Evolutionary conservation across 2,797 vertebrate genomes (phyloP), one percentile per base, ranked within the genome.

Genomic region (Uromys caudimaculatus): DNA sequence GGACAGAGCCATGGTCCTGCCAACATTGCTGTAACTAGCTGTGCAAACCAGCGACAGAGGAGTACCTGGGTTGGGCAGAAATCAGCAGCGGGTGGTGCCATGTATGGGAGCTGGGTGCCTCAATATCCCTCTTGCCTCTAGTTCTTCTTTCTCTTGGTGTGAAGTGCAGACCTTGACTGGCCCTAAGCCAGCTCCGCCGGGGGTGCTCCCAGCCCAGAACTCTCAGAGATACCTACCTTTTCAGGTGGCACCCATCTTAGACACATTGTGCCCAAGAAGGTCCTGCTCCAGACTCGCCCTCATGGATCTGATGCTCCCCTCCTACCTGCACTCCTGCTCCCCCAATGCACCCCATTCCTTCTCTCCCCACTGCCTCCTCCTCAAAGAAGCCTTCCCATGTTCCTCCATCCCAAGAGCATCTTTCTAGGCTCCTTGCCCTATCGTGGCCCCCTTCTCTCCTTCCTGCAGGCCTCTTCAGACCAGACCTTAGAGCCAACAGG

Each of bases 111-210:
- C 11, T 38, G 16, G 76, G 3, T 2, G 3, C 54, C 11, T 1
- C 2, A 19, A 3, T 0, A 0, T 0, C 3, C 7, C 24, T 44
- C n/a, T 52, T 32, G 38, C 35, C 64, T 47, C 54, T 24, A 1
- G 50, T 9, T 0, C 12, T 47, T 3, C 21, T 9, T 5, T 73
- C n/a, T 27, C 8, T 2, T 12, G 47, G 38, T 14, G 67, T 47
- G 27, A 47, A 12, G 12, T 47, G 41, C 64, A 27, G 77, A 21
- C 41, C 0, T 0, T 10, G 19, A 19, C n/a, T 82, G 62, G 35
- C 17, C 47, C 16, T 11, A 41, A 41, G 24, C 47, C 38, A 29
- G 23, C 47, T 73, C 75, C 0, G 0, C 35, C 0, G 16, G 35
- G 35, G 85, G 29, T 24, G 0, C 41, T n/a, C 50, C 12, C 10